Evolutionary conservation across 2,797 vertebrate genomes (phyloP).

Genomic region (Pangasius krempfi): DNA sequence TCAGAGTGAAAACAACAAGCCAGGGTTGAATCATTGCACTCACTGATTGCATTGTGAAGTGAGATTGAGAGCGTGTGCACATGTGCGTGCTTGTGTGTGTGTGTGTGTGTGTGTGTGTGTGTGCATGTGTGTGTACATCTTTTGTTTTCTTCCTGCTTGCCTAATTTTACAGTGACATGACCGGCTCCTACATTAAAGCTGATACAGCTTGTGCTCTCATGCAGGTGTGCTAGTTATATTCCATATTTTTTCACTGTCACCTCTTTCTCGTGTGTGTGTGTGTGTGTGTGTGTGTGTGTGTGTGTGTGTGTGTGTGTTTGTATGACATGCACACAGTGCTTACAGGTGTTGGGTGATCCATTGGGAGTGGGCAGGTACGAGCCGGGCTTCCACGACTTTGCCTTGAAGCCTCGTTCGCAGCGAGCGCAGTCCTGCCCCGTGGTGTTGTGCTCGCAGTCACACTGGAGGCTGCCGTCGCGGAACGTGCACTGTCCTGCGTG

Average conservation of each 20-base stretch:
- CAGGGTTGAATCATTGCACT: neutral
- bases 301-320: conserved; percentile 1
- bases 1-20: conserved; percentile 20
- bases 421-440: conserved; percentile 88
- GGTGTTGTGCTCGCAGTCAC: conserved; percentile 93
- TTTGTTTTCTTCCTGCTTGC: neutral
- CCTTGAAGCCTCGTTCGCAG: conserved; percentile 83
- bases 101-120: conserved; percentile 6
- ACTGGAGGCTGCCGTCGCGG: conserved; percentile 84
- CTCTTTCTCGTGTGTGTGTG: conserved; percentile 8
- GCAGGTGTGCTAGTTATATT: neutral
- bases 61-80: neutral
- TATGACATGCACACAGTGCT: conserved; percentile 57
- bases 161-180: conserved; percentile 3
- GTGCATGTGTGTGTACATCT: conserved; percentile 42
- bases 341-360: conserved; percentile 89
- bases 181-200: neutral
- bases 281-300: conserved; percentile 15
- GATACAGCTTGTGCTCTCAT: neutral
- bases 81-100: conserved; percentile 32
- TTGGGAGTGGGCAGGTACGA: conserved; percentile 89
- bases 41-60: conserved; percentile 10
- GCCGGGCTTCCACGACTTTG: conserved; percentile 86
- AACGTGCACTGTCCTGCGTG: conserved; percentile 85
- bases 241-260: neutral